Conservation (phyloP, 2,888 invertebrate genomes). For the Orchesellides sinensis region DNA sequence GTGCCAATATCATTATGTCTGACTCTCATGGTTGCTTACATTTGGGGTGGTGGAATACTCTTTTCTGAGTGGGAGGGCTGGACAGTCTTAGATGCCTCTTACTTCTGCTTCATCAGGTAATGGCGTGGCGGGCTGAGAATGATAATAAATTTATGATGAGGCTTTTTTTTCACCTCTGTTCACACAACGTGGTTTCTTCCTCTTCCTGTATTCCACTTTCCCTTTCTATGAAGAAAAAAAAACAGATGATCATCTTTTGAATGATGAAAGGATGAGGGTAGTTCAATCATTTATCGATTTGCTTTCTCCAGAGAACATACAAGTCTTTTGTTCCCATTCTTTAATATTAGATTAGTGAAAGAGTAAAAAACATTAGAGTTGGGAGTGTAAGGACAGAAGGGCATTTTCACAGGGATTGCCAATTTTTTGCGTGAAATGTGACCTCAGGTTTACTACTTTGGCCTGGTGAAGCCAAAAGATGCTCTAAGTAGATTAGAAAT, state of each 20-base stretch:
- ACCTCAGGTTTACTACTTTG: background rate
- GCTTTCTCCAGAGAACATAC: constrained; percentile 11
- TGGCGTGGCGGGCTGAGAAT: background rate
- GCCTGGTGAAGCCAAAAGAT: background rate
- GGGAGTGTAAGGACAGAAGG: background rate
- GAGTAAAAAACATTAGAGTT: background rate
- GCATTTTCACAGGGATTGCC: background rate
- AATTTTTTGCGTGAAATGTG: background rate
- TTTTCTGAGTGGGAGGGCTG: constrained; percentile 93
- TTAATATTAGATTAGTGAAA: constrained; percentile 41
- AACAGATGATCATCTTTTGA: background rate
- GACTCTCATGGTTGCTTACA: constrained; percentile 89
- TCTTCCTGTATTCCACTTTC: too few species aligned
- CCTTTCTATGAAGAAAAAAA: background rate
- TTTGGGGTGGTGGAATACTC: constrained; percentile 91
- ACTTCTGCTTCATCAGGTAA: constrained; percentile 80
- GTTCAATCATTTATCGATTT: constrained; percentile 56
- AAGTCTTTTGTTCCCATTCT: constrained; percentile 30
- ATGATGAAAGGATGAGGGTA: background rate
- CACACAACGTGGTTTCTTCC: background rate
- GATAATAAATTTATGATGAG: background rate
- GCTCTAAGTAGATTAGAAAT: background rate
- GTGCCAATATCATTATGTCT: constrained; percentile 94
- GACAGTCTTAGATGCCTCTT: constrained; percentile 90
- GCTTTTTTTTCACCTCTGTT: background rate